phyloP scores from a whole-genome alignment of 2,113 vertebrate species.

The Recurvirostra avosetta region DNA sequence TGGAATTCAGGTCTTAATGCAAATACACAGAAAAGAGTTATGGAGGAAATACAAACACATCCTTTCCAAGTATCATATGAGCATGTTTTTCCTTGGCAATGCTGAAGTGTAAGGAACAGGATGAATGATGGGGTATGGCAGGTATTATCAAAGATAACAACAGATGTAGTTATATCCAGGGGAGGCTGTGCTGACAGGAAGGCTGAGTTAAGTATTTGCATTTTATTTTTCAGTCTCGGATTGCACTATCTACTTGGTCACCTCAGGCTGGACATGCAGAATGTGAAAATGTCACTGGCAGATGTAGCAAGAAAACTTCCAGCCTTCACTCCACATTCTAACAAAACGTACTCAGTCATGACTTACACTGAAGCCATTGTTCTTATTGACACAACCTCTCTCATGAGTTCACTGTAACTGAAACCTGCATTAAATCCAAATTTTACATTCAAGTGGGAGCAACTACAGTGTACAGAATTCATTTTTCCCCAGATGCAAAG shows the following conservation, averaged over 20 bases:
- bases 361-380: not conserved
- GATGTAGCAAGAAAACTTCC: not conserved
- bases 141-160: not conserved
- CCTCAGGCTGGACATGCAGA: not conserved
- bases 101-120: not conserved
- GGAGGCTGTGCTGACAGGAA: not conserved
- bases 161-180: not conserved
- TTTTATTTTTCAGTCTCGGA: not conserved
- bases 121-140: not conserved
- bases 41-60: not conserved
- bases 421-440: not conserved
- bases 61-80: not conserved
- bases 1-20: not conserved
- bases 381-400: not conserved
- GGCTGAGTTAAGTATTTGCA: not conserved
- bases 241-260: not conserved
- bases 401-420: not conserved
- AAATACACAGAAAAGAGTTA: not conserved
- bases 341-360: fast-evolving
- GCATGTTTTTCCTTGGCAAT: not conserved
- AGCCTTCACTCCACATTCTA: not conserved
- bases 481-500: not conserved
- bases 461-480: not conserved
- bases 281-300: not conserved
- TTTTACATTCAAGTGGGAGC: not conserved